Base-by-base conservation (phyloP, 2,113 vertebrate species). In the Sapajus apella region DNA sequence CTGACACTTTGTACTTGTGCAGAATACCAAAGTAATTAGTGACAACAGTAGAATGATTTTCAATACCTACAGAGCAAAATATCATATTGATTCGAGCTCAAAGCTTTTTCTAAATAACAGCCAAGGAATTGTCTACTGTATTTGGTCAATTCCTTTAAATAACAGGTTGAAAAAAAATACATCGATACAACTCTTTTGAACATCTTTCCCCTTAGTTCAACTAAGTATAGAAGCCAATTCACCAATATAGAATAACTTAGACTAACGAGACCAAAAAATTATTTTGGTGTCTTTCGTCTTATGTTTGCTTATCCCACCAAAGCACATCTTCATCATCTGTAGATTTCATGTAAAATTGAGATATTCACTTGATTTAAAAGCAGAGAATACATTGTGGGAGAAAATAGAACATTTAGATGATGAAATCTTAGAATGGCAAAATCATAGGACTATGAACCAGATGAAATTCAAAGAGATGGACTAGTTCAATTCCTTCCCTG, bases 11-110 rank as follows among this genome's bases (percentile, higher is more conserved):
- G 92, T 97, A 88, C 95, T 96, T 97, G 82, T 86, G 64, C 84
- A 92, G 95, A 97, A 97, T 97, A 96, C 58, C 97, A 97, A 96
- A 97, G 96, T 95, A 97, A 98, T 98, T 97, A 98, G 92, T 97
- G 94, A 97, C 94, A 97, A 96, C 45, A 88, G 94, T 2, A 77
- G 85, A 98, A 96, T 92, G 97, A 95, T 97, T 96, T 97, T 90
- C 96, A 95, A 92, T 97, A 90, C 77, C 81, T 94, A 45, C 95
- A 92, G 95, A 96, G 95, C 87, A 64, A 97, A 96, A 96, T 97
- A 97, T 95, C 97, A 96, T 90, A 97, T 97, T 96, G 97, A 98
- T 97, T 97, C 16, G 25, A 97, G 92, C 92, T 82, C 90, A 68
- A 82, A 96, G 50, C 92, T 82, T 96, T 90, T 94, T 97, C 95